These are phyloP conservation scores for Nymphalis urticae DNA, from an alignment of 2,888 invertebrate species.

Conservation along the genomic window DNA sequence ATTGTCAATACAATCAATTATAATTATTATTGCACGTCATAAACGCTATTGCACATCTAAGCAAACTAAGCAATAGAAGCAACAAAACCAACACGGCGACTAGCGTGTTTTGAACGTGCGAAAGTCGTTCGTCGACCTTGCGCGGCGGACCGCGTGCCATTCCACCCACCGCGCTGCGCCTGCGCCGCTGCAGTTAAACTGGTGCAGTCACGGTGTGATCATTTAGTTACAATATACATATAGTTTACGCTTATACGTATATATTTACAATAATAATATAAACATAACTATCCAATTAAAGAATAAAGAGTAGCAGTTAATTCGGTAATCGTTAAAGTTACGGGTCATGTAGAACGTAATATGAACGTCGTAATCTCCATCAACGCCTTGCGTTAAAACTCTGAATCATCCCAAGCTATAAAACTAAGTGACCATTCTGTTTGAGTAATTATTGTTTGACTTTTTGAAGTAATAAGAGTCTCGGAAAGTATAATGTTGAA, in stretches of 20 bases:
- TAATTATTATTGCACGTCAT: slow-evolving; percentile 8
- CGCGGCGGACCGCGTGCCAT: slow-evolving; percentile 66
- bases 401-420: slow-evolving; percentile 6
- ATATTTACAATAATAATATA: background rate
- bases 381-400: background rate
- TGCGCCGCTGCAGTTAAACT: slow-evolving; percentile 47
- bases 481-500: slow-evolving; percentile 23
- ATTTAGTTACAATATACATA: background rate
- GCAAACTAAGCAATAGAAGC: slow-evolving; percentile 27
- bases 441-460: slow-evolving; percentile 3
- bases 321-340: slow-evolving; percentile 11
- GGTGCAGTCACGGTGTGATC: slow-evolving; percentile 38
- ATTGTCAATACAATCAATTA: background rate
- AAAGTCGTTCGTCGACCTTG: slow-evolving; percentile 81
- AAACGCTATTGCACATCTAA: slow-evolving; percentile 20
- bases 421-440: slow-evolving; percentile 8
- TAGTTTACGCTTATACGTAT: too few species aligned
- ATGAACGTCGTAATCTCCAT: slow-evolving; percentile 17
- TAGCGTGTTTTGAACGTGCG: slow-evolving; percentile 61
- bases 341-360: slow-evolving; percentile 2
- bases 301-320: slow-evolving; percentile 6
- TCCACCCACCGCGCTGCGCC: slow-evolving; percentile 68
- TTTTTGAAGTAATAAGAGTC: slow-evolving; percentile 5
- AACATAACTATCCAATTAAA: background rate
- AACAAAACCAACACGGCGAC: slow-evolving; percentile 27